phyloP scores from a whole-genome alignment of 2,888 invertebrate species.

The Disparrhopalites patrizii region DNA sequence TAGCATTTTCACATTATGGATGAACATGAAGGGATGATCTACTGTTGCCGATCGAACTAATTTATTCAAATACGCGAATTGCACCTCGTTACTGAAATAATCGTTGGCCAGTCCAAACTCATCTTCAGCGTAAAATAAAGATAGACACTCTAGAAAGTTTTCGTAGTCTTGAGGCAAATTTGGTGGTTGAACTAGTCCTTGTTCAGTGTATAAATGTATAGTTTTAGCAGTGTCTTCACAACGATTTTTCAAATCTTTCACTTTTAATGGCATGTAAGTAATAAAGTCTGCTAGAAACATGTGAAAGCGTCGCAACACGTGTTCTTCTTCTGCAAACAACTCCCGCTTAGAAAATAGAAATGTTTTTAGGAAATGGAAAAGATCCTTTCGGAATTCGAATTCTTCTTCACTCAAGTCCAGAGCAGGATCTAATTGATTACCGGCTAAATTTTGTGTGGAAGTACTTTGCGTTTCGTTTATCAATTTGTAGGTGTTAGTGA shows the following conservation, averaged over 20 bases:
- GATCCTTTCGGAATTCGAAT: constrained; percentile 41
- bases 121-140: constrained; percentile 72
- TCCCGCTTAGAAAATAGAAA: constrained; percentile 34
- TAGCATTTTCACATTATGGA: constrained; percentile 81
- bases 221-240: constrained; percentile 86
- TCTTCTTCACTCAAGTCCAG: constrained; percentile 34
- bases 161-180: constrained; percentile 76
- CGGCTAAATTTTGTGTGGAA: constrained; percentile 7
- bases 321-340: constrained; percentile 54
- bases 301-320: constrained; percentile 78
- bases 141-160: constrained; percentile 72
- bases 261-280: constrained; percentile 85
- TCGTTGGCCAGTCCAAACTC: constrained; percentile 63
- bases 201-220: constrained; percentile 62
- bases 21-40: constrained; percentile 75
- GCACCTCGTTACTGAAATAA: constrained; percentile 51
- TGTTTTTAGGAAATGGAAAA: constrained; percentile 40
- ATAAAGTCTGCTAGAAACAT: constrained; percentile 86
- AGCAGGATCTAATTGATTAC: neutral
- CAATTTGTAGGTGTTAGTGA: constrained; percentile 34
- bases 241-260: constrained; percentile 72
- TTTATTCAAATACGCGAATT: constrained; percentile 66
- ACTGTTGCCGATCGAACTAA: constrained; percentile 84
- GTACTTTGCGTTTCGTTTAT: constrained; percentile 27
- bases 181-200: constrained; percentile 52